A percentile compares a stretch with the other conserved stretches of the same genome.
Conservation (phyloP, 92 coral and sea anemone genomes). For the Heteractis magnifica region DNA sequence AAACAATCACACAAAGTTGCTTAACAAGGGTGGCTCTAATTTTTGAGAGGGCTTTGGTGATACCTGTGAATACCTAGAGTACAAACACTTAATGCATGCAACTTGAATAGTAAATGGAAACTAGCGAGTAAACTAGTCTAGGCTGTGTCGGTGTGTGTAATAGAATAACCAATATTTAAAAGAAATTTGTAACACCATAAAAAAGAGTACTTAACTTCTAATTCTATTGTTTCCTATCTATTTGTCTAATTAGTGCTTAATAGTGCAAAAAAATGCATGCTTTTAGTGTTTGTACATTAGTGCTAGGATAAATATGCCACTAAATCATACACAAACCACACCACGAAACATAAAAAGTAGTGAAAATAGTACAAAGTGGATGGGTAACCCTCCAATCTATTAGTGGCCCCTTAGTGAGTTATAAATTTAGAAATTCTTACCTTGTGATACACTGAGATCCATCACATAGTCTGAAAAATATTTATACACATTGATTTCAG, state of each 20-base stretch:
- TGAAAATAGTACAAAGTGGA: no score
- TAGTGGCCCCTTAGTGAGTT: neutral
- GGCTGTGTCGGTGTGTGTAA: no score
- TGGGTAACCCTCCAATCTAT: neutral
- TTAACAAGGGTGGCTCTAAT: neutral
- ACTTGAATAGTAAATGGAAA: neutral
- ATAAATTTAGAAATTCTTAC: neutral
- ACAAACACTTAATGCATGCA: neutral
- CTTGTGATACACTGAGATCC: slow-evolving; percentile 33
- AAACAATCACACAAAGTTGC: neutral
- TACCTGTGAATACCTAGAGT: neutral
- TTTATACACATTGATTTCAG: slow-evolving; percentile 62
- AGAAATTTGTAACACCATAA: no score
- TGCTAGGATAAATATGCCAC: no score
- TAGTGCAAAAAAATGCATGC: neutral
- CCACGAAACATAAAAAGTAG: neutral
- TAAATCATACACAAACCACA: no score
- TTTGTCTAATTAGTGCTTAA: neutral
- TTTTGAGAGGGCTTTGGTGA: neutral
- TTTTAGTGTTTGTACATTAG: neutral
- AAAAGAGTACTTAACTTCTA: neutral
- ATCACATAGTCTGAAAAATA: slow-evolving; percentile 55
- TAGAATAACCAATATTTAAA: no score
- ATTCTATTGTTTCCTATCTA: neutral
- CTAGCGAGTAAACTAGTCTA: no score